Evolutionary conservation across 1,140 invertebrate genomes (phyloP), one percentile per base, ranked within the genome.

Genomic region (Zelostemma sp.): DNA sequence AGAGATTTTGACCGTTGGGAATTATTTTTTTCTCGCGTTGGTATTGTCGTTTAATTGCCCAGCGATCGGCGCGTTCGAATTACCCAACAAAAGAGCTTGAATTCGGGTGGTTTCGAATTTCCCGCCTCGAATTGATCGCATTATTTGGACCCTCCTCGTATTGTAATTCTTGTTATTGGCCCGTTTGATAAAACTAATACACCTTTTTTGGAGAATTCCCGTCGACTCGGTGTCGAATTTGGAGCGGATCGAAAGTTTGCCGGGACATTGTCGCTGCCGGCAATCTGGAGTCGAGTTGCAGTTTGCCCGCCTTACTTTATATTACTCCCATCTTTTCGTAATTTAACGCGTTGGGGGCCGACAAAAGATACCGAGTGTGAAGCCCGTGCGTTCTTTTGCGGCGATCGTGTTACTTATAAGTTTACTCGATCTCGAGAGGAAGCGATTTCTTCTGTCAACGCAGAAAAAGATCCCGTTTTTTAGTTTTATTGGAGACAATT

Each of bases 271-370:
- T 28, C 8, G 25, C 25, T 67, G 74, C 62, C 65, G 63, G 68
- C 76, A 81, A 82, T 81, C 79, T 77, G 77, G 82, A 80, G 78
- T 85, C 83, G 79, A 79, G 74, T 85, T 85, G 78, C 82, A 79
- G 41, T 48, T 54, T 69, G 48, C 65, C 58, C 75, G 48, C 62
- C 68, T 68, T 56, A 49, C 55, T 65, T 73, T 59, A 54, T 76
- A 74, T 75, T 73, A 61, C 54, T 63, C 61, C 68, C 73, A 70
- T 75, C 75, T 72, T 68, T 65, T 55, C 78, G 82, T 82, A 84
- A 82, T 82, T 80, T 81, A 82, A 84, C 77, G 78, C 82, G 81
- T 76, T 66, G 76, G 78, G 73, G 79, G 76, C 74, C 71, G 77
- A 78, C 79, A 73, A 76, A 74, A 54, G 66, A 67, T 16, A 14